phyloP scores from a whole-genome alignment of 2,797 vertebrate species.

The Rachycentron canadum region DNA sequence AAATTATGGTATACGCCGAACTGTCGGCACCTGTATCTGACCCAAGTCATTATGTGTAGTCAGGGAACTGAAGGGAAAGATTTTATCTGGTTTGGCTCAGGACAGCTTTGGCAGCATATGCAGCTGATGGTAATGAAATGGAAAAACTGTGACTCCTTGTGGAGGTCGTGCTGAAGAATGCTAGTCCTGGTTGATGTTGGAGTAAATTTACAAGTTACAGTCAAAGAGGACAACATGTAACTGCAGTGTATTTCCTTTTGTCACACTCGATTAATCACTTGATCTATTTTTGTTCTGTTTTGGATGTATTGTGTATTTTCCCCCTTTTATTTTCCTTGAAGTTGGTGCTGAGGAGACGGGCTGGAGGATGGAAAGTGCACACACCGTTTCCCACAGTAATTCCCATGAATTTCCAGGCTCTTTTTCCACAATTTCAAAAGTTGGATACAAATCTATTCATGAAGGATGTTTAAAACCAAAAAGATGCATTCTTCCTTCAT shows the following conservation, averaged over 20 bases:
- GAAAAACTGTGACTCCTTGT: constrained; percentile 46
- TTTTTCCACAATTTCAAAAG: constrained; percentile 42
- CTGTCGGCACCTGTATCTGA: constrained; percentile 60
- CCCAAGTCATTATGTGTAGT: constrained; percentile 64
- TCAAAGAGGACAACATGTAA: constrained; percentile 11
- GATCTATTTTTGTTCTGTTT: constrained; percentile 26
- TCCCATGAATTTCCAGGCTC: constrained; percentile 46
- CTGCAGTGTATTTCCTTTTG: constrained; percentile 31
- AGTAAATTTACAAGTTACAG: constrained; percentile 19
- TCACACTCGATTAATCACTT: constrained; percentile 19
- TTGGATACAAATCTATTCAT: constrained; percentile 34
- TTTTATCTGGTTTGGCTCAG: constrained; percentile 53
- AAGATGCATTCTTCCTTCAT: constrained; percentile 24
- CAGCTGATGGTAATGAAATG: constrained; percentile 54
- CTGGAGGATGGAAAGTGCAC: constrained; percentile 39
- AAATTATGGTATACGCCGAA: constrained; percentile 30
- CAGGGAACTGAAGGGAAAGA: constrained; percentile 55
- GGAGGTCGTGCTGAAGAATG: constrained; percentile 14
- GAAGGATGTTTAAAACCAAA: constrained; percentile 48
- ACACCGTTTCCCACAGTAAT: constrained; percentile 23
- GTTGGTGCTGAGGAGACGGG: constrained; percentile 15
- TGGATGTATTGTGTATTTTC: constrained; percentile 22
- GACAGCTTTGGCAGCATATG: constrained; percentile 60
- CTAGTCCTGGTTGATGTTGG: constrained; percentile 22
- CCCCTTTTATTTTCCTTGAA: constrained; percentile 20